These are phyloP conservation scores for Heliangelus exortis DNA, from an alignment of 2,797 vertebrate species.

Conservation along the genomic window DNA sequence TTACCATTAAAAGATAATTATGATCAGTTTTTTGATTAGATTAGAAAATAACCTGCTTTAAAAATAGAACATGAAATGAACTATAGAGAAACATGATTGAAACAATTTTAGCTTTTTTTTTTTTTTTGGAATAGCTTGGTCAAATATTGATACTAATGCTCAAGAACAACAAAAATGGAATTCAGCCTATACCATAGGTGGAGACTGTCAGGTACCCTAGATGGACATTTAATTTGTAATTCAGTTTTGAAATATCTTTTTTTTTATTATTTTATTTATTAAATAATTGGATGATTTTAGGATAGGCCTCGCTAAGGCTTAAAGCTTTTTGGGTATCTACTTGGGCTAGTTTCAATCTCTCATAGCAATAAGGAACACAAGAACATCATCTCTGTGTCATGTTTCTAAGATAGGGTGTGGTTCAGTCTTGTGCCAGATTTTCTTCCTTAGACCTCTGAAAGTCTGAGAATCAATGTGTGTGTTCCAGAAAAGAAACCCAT, in stretches of 20 bases:
- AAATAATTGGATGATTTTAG: background rate
- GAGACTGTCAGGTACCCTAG: background rate
- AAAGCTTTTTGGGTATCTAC: background rate
- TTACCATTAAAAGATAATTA: constrained; percentile 49
- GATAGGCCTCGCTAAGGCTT: background rate
- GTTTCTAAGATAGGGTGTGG: background rate
- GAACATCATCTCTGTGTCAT: background rate
- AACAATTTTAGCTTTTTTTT: constrained; percentile 13
- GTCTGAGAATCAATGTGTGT: background rate
- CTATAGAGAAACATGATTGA: background rate
- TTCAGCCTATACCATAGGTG: background rate
- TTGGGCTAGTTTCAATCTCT: background rate
- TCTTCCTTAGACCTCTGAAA: background rate
- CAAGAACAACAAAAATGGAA: background rate
- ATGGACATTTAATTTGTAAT: background rate
- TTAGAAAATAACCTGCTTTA: constrained; percentile 40
- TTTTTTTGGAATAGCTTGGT: constrained; percentile 21
- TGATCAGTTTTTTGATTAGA: constrained; percentile 30
- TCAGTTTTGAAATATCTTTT: background rate
- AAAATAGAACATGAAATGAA: constrained; percentile 38
- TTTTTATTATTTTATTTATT: background rate
- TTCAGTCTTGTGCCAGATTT: background rate
- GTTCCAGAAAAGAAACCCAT: background rate
- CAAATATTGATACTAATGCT: background rate
- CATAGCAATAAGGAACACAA: background rate